phyloP scores from a whole-genome alignment of 2,888 invertebrate genomes.

The Nysson spinosus region DNA sequence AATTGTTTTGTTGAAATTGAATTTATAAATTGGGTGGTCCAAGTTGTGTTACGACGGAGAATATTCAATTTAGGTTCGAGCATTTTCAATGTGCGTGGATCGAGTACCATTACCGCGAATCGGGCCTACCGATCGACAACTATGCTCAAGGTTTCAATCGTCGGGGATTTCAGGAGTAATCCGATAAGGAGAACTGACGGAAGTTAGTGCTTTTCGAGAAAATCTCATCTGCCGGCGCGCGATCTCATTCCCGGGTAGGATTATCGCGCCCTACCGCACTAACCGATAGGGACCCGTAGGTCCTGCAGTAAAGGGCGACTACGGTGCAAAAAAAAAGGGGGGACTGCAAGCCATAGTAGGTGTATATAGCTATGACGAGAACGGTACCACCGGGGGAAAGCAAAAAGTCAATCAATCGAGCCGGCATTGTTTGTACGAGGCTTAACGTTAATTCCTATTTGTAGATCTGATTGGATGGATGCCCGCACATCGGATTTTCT shows the following conservation, averaged over 20 bases:
- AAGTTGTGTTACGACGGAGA: no score
- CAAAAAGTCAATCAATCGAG: constrained; percentile 75
- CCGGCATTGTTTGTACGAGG: constrained; percentile 72
- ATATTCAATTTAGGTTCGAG: constrained; percentile 31
- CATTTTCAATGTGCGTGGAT: constrained; percentile 23
- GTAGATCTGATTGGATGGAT: constrained; percentile 70
- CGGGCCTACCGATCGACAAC: constrained; percentile 24
- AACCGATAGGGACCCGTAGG: constrained; percentile 62
- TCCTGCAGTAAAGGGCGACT: constrained; percentile 33
- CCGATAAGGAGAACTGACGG: constrained; percentile 68
- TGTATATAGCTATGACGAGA: constrained; percentile 23
- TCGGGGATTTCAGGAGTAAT: constrained; percentile 64
- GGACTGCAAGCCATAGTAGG: neutral
- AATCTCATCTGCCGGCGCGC: constrained; percentile 67
- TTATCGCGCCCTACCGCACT: constrained; percentile 72
- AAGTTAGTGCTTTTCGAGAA: constrained; percentile 64
- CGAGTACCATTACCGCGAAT: constrained; percentile 22
- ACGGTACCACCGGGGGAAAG: constrained; percentile 33
- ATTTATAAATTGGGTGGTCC: no score
- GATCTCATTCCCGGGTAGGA: constrained; percentile 71
- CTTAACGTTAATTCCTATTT: constrained; percentile 75
- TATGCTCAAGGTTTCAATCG: constrained; percentile 67
- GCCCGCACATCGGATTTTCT: constrained; percentile 68
- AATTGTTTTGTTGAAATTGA: no score
- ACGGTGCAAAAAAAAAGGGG: neutral